A percentile compares a stretch with the other conserved stretches of the same genome.
Conservation (phyloP, 2,797 vertebrate genomes). For the Arremon brunneinucha region DNA sequence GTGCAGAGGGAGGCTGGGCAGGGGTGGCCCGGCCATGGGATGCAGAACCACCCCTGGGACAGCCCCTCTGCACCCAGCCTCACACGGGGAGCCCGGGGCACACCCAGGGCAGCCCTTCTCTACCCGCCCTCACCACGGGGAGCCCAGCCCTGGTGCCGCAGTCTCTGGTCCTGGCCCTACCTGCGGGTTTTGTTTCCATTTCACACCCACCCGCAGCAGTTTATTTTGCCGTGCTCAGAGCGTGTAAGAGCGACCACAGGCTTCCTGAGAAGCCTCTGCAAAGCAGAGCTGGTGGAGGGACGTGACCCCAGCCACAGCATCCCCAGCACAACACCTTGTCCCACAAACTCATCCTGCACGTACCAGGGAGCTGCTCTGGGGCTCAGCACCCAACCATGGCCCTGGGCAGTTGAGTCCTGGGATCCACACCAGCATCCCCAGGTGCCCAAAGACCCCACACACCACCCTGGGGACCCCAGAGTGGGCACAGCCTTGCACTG, state of each 20-base stretch:
- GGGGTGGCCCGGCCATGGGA: fast-evolving
- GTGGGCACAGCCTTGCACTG: background rate
- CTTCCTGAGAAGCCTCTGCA: background rate
- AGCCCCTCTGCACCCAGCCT: background rate
- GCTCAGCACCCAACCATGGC: background rate
- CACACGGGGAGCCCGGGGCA: fast-evolving
- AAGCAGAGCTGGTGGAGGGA: background rate
- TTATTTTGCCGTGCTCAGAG: fast-evolving
- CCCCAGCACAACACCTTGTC: background rate
- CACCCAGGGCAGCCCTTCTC: no score
- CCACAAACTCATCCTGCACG: fast-evolving
- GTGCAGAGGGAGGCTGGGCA: background rate
- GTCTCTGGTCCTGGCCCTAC: fast-evolving
- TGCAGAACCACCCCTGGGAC: background rate
- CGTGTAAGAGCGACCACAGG: background rate
- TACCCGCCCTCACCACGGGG: fast-evolving
- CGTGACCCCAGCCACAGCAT: fast-evolving
- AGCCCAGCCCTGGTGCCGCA: fast-evolving
- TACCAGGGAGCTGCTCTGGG: fast-evolving
- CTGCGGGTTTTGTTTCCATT: fast-evolving
- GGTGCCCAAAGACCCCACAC: background rate
- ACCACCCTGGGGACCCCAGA: background rate
- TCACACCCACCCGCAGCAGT: background rate
- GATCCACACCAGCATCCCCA: background rate
- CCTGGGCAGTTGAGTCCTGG: fast-evolving